Evolutionary conservation across 2,797 vertebrate species (phyloP), one percentile per base, ranked within the genome.

Genomic region (Hydrophis major): DNA sequence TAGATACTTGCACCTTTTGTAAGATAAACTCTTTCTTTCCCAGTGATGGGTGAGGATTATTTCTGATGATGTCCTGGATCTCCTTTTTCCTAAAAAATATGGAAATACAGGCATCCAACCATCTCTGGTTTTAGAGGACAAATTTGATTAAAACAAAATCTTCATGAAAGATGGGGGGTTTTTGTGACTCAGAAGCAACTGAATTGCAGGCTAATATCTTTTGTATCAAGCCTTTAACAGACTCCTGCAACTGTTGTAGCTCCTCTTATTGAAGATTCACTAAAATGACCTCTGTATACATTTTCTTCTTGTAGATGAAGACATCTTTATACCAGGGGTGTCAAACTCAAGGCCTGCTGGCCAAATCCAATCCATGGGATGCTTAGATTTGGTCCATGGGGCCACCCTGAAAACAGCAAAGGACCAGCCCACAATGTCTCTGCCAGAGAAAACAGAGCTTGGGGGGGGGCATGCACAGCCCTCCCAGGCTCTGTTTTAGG

Each of bases 291-390:
- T 42, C 37, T 4, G 8, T 42, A 4, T 78, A 78, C 20, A 78
- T 78, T 78, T 78, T 18, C 3, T 42, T 78, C 32, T 78, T 78
- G 32, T 78, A 74, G 6, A 74, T 37, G 32, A 74, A 74, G 69
- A 37, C 6, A 37, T 6, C 69, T 37, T 74, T 3, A 66, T 47
- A 66, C 11, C 59, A 61, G 59, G 22, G 22, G 10, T 63, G 61
- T 4, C 61, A 63, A 63, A 63, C 27, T 12, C 61, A 63, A 63
- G 61, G 10, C 61, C 27, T 0, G 0, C 4, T 10, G 60, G 60
- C 59, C 20, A 6, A 10, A 61, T 61, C 60, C 8, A 2, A 1
- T 3, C 3, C 3, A 0, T 6, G 0, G 8, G 8, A 25, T 61
- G 8, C 25, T 61, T 61, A 61, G 25, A 61, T 61, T 61, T 61